Percentiles rank a stretch among this genome's conserved stretches.
Evolutionary conservation across 1,140 invertebrate genomes (phyloP).

Genomic region (Tetramorium alpestre): DNA sequence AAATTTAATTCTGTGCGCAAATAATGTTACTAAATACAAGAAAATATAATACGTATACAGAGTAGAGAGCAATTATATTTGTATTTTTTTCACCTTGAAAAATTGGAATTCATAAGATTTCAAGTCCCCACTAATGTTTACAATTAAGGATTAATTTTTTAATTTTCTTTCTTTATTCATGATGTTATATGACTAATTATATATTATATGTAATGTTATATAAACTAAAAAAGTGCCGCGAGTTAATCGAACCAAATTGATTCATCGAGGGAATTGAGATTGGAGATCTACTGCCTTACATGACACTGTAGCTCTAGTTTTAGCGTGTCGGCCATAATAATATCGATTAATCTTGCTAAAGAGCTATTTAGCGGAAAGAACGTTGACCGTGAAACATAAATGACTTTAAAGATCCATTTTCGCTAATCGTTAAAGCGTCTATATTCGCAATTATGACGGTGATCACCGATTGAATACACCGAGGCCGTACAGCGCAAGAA

Average conservation of each 20-base stretch:
- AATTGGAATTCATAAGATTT: not conserved
- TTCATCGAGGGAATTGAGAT: not conserved
- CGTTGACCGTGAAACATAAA: slow-evolving; percentile 37
- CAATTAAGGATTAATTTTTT: not conserved
- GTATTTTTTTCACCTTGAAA: not conserved
- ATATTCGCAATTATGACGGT: not conserved
- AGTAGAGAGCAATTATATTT: not conserved
- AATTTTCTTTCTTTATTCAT: not conserved
- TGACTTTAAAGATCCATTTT: slow-evolving; percentile 42
- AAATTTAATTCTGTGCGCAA: not conserved
- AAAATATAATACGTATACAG: not conserved
- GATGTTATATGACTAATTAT: not conserved
- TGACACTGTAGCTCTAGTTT: not conserved
- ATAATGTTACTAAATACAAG: not conserved
- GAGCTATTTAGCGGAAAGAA: not conserved
- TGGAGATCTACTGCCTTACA: not conserved
- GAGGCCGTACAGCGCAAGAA: not conserved
- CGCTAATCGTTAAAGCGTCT: slow-evolving; percentile 6
- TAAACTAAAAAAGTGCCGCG: not conserved
- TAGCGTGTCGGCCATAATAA: not conserved
- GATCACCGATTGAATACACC: slow-evolving; percentile 1
- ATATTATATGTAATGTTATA: not conserved
- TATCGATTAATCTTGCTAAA: slow-evolving; percentile 3
- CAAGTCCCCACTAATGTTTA: not conserved
- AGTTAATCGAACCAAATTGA: not conserved